Evolutionary conservation across 2,888 invertebrate genomes (phyloP).

Genomic region (Xanthia togata): DNA sequence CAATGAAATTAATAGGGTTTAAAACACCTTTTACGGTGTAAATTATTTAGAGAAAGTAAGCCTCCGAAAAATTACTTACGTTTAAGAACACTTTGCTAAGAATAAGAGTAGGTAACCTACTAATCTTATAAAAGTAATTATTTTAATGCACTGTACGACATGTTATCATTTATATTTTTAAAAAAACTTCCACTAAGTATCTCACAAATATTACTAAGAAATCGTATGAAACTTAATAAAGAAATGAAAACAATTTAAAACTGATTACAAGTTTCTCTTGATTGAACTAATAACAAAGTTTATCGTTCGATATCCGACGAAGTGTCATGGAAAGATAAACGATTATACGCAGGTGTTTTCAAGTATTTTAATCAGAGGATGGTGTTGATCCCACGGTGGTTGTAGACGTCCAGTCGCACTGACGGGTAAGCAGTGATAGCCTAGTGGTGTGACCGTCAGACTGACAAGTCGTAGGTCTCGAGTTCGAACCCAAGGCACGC

Average conservation of each 20-base stretch:
- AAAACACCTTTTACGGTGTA: conserved; percentile 10
- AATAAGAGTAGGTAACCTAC: background rate
- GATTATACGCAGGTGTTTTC: conserved; percentile 76
- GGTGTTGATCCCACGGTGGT: conserved; percentile 49
- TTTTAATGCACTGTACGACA: background rate
- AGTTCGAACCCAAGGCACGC: too few species aligned
- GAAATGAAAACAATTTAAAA: conserved; percentile 62
- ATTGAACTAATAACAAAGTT: conserved; percentile 77
- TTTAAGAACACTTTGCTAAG: background rate
- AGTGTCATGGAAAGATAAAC: conserved; percentile 77
- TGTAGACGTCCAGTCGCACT: conserved; percentile 15
- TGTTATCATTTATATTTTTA: background rate
- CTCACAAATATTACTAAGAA: conserved; percentile 16
- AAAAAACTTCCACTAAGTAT: background rate
- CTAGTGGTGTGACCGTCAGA: too few species aligned
- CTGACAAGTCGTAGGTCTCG: too few species aligned
- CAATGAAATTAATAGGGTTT: conserved; percentile 59
- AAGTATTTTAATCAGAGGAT: conserved; percentile 76
- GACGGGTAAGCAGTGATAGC: too few species aligned
- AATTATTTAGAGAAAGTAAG: background rate
- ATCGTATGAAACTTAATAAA: conserved; percentile 49
- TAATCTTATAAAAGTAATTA: background rate
- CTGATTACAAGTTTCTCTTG: conserved; percentile 69
- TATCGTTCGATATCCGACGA: conserved; percentile 70
- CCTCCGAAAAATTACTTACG: background rate